phyloP scores from a whole-genome alignment of 1,140 invertebrate species.

The Grapholita molesta region DNA sequence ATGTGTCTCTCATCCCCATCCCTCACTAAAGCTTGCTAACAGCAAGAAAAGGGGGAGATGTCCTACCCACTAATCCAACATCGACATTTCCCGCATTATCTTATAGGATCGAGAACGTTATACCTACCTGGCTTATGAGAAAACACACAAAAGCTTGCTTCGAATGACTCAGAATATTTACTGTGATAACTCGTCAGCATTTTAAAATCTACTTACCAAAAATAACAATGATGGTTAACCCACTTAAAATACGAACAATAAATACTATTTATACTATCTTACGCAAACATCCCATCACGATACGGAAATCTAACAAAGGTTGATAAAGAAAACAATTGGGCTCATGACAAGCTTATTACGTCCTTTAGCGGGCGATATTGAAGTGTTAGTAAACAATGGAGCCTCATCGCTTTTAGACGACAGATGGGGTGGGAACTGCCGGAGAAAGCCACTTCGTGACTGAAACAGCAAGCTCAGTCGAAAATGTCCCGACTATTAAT shows the following conservation, averaged over 20 bases:
- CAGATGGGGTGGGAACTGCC: slow-evolving; percentile 26
- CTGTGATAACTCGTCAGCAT: no score
- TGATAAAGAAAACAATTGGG: slow-evolving; percentile 1
- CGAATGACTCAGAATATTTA: no score
- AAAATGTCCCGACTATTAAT: slow-evolving; percentile 32
- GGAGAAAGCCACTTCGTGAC: slow-evolving; percentile 36
- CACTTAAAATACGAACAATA: background rate
- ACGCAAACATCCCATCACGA: slow-evolving; percentile 4
- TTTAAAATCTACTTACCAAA: background rate
- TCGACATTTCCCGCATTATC: no score
- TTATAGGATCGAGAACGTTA: no score
- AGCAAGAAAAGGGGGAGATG: no score
- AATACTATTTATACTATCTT: background rate
- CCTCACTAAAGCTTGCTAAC: no score
- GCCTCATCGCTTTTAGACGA: background rate
- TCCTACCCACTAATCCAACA: no score
- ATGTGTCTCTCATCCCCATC: no score
- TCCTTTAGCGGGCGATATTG: slow-evolving; percentile 12
- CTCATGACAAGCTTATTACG: slow-evolving; percentile 8
- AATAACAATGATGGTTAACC: background rate
- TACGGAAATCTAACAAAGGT: background rate
- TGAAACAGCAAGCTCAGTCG: slow-evolving; percentile 15
- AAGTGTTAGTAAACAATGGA: slow-evolving; percentile 13
- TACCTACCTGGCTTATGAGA: no score
- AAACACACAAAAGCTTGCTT: no score